Evolutionary conservation across 2,888 invertebrate species (phyloP), one percentile per base, ranked within the genome.

Genomic region (Volucella inflata): DNA sequence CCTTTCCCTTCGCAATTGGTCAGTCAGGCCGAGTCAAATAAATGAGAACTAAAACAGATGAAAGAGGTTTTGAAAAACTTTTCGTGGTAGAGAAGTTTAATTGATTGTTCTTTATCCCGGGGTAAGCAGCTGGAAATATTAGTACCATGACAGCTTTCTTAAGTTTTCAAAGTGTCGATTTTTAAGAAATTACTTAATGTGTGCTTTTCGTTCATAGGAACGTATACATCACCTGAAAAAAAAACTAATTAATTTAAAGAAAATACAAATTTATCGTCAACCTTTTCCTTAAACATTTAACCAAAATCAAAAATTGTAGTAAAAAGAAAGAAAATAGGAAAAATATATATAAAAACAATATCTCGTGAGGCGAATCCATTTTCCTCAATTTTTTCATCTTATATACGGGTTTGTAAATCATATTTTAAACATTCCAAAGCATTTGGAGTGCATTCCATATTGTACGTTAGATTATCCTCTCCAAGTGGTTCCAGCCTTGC

Each of bases 61-160:
- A 80, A 80, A 84, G 70, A 51, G 71, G 46, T 80, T 79, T 55
- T 17, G 11, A 40, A 78, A 68, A 67, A 51, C 2, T 79, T 80
- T 68, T 68, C 42, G 74, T 48, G 57, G 55, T 44, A 30, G 9
- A 74, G 74, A 79, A 79, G 67, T 83, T 79, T 64, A 84, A 79
- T 84, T 80, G 75, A 84, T 84, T 84, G 65, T 75, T 74, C 72
- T 78, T 78, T 83, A 44, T 74, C 59, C 8, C 14, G 40, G 42
- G 36, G 48, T 38, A 30, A 30, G 30, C 30, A 30, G 30, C 6
- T 30, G 30, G 30, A 30, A 30, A 30, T 30, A 30, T 6, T 30
- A 30, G 30, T 30, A 30, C 6, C 30, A 6, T 30, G 30, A 6
- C 2, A 6, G 30, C 30, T 6, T 30, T 30, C 30, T 30, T 6